phyloP scores from a whole-genome alignment of 2,113 vertebrate species.

The Muntiacus reevesi region DNA sequence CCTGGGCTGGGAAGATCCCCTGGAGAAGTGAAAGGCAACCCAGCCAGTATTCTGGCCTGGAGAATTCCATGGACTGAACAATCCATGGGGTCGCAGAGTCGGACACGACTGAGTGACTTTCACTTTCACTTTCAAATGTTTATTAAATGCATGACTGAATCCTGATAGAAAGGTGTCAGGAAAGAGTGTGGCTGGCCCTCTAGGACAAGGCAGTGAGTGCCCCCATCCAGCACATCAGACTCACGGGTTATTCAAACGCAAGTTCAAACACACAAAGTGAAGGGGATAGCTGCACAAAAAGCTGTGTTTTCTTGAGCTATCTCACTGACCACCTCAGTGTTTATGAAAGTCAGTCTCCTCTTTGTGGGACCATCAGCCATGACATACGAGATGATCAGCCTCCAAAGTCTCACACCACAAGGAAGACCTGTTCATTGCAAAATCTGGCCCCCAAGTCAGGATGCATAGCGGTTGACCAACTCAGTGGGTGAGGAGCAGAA shows the following conservation, averaged over 20 bases:
- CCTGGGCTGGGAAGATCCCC: background rate
- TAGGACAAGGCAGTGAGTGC: background rate
- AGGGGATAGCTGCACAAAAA: background rate
- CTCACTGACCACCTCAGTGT: background rate
- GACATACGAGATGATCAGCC: background rate
- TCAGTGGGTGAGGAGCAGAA: background rate
- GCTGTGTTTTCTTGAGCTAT: background rate
- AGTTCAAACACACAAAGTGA: background rate
- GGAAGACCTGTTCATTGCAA: background rate
- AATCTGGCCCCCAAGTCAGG: background rate
- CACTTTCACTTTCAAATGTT: background rate
- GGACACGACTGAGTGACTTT: fast-evolving
- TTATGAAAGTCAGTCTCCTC: background rate
- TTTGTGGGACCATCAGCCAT: background rate
- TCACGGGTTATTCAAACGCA: background rate
- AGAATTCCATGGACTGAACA: background rate
- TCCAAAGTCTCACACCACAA: background rate
- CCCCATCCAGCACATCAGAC: background rate
- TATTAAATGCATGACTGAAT: background rate
- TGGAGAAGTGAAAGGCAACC: background rate
- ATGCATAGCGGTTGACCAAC: background rate
- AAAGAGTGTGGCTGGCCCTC: background rate
- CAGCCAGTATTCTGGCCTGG: background rate
- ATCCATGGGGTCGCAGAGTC: background rate
- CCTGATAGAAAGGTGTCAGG: background rate